Evolutionary conservation across 1,140 invertebrate genomes (phyloP).

Genomic region (Stenopsyche tienmushanensis): DNA sequence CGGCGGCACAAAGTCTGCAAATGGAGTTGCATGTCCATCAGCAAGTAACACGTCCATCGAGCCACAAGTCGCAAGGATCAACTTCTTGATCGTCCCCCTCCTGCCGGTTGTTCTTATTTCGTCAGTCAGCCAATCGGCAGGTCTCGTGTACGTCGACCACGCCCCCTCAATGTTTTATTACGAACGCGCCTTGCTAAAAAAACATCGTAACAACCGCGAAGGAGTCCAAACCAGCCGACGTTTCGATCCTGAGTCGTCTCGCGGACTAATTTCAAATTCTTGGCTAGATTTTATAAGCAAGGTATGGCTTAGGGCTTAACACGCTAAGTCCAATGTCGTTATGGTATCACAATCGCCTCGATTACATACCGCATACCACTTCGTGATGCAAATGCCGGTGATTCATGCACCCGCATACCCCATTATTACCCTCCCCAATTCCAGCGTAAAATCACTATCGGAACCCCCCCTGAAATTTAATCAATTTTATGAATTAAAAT

Average conservation of each 20-base stretch:
- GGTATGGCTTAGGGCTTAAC: not conserved
- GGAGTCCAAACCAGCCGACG: not conserved
- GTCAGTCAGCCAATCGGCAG: not conserved
- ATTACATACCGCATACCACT: not conserved
- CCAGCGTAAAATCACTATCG: too few species aligned
- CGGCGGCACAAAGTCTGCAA: too few species aligned
- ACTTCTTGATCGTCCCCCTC: not conserved
- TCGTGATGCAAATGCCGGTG: not conserved
- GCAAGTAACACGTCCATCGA: not conserved
- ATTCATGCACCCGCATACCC: not conserved
- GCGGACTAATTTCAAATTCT: slow-evolving; percentile 20
- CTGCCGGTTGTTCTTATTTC: slow-evolving; percentile 1
- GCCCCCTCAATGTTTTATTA: not conserved
- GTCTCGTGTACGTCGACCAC: not conserved
- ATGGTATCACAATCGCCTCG: not conserved
- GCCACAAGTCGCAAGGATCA: not conserved
- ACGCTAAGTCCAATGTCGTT: not conserved
- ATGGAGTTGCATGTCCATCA: not conserved
- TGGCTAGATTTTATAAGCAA: slow-evolving; percentile 17
- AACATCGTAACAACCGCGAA: too few species aligned
- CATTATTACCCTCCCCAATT: too few species aligned
- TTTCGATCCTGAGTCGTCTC: not conserved
- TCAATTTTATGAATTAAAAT: not conserved
- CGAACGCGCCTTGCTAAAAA: not conserved
- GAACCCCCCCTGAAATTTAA: not conserved